These are phyloP conservation scores for Eupithecia inturbata DNA, from an alignment of 2,888 invertebrate species.

Conservation along the genomic window DNA sequence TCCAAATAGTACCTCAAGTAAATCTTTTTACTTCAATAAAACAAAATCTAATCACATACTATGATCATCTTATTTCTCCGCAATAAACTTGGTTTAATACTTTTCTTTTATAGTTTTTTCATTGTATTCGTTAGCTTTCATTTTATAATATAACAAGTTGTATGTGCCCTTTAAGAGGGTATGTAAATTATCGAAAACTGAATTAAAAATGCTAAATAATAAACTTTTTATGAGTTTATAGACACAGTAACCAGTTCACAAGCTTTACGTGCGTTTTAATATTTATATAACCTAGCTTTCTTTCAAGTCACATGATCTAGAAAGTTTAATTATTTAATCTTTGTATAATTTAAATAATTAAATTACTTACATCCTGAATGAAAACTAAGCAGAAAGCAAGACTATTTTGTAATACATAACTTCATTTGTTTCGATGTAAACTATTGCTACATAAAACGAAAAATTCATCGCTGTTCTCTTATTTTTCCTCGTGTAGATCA, in stretches of 20 bases:
- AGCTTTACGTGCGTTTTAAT: not conserved
- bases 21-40: not conserved
- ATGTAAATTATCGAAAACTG: slow-evolving; percentile 1
- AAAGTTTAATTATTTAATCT: not conserved
- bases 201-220: slow-evolving; percentile 1
- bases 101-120: not conserved
- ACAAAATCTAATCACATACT: not conserved
- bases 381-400: no score
- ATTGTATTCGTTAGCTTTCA: slow-evolving; percentile 1
- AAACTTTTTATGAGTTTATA: not conserved
- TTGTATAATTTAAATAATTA: no score
- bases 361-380: no score
- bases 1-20: not conserved
- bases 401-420: not conserved
- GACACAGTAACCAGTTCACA: slow-evolving; percentile 3
- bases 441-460: not conserved
- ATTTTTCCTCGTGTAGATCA: slow-evolving; percentile 11
- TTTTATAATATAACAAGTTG: not conserved
- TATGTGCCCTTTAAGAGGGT: not conserved
- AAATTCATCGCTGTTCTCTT: not conserved
- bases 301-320: not conserved
- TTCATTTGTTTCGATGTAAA: not conserved
- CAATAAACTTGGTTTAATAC: not conserved
- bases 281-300: not conserved
- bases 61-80: not conserved